Conservation (phyloP, 2,797 vertebrate genomes). For the Cossypha dichroa region DNA sequence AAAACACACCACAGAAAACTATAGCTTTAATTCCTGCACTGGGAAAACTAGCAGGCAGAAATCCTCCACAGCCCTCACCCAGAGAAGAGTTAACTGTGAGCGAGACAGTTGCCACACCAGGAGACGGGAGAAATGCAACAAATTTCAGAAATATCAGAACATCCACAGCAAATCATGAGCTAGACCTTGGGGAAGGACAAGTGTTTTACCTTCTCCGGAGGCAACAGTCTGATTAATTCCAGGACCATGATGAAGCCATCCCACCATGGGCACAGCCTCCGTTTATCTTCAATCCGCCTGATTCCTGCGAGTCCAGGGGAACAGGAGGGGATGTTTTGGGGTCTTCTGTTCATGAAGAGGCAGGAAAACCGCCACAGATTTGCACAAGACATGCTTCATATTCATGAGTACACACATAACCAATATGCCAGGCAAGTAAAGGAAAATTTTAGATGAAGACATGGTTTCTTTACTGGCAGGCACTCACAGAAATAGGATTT, state of each 20-base stretch:
- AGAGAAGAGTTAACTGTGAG: constrained; percentile 15
- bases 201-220: constrained; percentile 36
- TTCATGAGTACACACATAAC: not conserved
- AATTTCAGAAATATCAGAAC: constrained; percentile 38
- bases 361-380: not conserved
- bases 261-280: constrained; percentile 16
- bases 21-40: not conserved
- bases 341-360: not conserved
- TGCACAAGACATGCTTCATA: not conserved
- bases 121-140: constrained; percentile 38
- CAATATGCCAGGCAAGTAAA: not conserved
- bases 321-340: not conserved
- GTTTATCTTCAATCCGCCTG: not conserved
- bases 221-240: constrained; percentile 29
- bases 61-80: not conserved
- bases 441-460: not conserved
- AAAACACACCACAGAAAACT: fast-evolving
- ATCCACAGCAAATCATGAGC: constrained; percentile 46
- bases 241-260: constrained; percentile 36
- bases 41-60: not conserved
- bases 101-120: not conserved
- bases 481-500: constrained; percentile 29
- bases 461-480: not conserved
- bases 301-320: not conserved
- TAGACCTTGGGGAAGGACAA: constrained; percentile 58